A percentile compares a stretch with the other conserved stretches of the same genome.
phyloP scores from a whole-genome alignment of 2,797 vertebrate species.

The Ficedula albicollis region DNA sequence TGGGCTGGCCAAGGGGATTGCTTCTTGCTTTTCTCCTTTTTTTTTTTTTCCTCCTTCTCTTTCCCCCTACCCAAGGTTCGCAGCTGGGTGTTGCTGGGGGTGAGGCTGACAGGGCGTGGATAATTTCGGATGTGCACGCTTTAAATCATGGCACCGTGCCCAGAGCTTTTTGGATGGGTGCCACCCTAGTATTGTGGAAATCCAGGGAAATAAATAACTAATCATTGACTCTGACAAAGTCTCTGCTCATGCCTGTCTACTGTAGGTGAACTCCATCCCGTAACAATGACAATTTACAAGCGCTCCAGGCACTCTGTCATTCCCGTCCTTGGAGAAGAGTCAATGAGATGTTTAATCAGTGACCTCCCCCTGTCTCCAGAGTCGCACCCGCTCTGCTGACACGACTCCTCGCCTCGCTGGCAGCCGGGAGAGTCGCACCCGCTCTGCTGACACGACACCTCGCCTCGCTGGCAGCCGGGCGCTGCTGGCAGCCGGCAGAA shows the following conservation, averaged over 20 bases:
- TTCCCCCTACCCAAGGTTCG: accelerated
- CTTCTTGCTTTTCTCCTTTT: not conserved
- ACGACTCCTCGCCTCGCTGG: not conserved
- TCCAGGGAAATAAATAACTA: not conserved
- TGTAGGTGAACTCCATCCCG: not conserved
- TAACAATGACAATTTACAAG: not conserved
- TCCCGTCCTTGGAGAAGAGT: not conserved
- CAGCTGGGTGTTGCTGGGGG: not conserved
- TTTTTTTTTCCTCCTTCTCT: not conserved
- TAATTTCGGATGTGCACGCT: not conserved
- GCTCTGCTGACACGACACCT: not conserved
- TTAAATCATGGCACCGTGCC: not conserved
- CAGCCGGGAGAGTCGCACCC: not conserved
- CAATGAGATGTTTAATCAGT: not conserved
- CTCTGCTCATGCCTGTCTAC: not conserved
- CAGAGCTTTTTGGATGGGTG: not conserved
- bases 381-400: not conserved
- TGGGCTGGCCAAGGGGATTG: not conserved
- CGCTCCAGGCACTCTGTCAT: not conserved
- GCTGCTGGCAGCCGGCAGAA: not conserved
- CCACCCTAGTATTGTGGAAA: not conserved
- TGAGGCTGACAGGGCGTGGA: not conserved
- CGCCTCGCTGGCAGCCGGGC: not conserved
- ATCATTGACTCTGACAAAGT: not conserved
- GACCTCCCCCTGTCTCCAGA: not conserved